These are phyloP conservation scores for Arothron firmamentum DNA, from an alignment of 2,113 vertebrate genomes.

Conservation along the genomic window DNA sequence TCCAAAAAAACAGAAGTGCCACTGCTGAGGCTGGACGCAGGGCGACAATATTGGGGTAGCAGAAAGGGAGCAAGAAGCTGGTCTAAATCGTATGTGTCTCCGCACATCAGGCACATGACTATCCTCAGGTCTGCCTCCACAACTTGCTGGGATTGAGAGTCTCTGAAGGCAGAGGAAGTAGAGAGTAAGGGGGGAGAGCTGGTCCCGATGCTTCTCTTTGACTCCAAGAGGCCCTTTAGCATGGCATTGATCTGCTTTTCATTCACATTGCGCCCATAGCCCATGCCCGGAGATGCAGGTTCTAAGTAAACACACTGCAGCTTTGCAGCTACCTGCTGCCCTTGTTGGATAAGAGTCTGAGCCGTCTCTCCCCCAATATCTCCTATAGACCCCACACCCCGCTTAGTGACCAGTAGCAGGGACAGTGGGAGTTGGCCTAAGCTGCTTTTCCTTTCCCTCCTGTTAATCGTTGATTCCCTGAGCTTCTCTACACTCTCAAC, in stretches of 20 bases:
- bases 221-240: conserved; percentile 84
- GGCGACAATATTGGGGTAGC: conserved; percentile 81
- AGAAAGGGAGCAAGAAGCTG: conserved; percentile 87
- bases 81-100: conserved; percentile 84
- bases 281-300: conserved; percentile 83
- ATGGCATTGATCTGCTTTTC: conserved; percentile 91
- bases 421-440: conserved; percentile 81
- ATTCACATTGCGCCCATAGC: conserved; percentile 87
- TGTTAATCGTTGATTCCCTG: conserved; percentile 80
- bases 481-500: conserved; percentile 93
- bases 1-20: conserved; percentile 85
- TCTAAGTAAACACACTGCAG: conserved; percentile 89
- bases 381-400: conserved; percentile 80
- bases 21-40: conserved; percentile 70
- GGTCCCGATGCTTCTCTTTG: conserved; percentile 78
- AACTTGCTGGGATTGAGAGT: conserved; percentile 72
- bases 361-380: conserved; percentile 88
- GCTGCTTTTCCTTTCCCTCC: conserved; percentile 85
- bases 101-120: conserved; percentile 94
- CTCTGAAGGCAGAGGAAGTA: conserved; percentile 77
- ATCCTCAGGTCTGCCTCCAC: conserved; percentile 84
- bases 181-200: conserved; percentile 70
- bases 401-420: conserved; percentile 86
- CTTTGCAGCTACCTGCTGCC: conserved; percentile 87
- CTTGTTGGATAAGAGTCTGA: conserved; percentile 89